Evolutionary conservation across 1,140 invertebrate genomes (phyloP).

Genomic region (Listronotus oregonensis): DNA sequence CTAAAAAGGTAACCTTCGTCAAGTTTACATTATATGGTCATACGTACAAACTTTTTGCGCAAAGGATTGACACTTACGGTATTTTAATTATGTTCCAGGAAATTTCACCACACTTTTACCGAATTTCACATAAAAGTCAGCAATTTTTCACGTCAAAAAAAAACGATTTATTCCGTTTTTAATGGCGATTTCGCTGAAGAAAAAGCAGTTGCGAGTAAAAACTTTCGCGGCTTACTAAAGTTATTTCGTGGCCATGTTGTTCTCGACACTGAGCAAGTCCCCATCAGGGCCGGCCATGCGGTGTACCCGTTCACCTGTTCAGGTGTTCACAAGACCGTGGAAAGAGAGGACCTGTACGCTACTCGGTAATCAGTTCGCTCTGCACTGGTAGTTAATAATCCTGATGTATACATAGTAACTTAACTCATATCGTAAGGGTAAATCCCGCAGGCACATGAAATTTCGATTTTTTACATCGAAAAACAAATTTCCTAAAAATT

Average conservation of each 20-base stretch:
- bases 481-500: too few relatives aligned
- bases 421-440: background rate
- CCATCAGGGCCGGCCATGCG: constrained; percentile 35
- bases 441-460: too few relatives aligned
- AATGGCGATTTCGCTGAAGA: constrained; percentile 20
- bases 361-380: background rate
- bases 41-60: constrained; percentile 6
- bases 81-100: background rate
- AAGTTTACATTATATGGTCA: constrained; percentile 21
- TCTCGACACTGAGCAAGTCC: constrained; percentile 40
- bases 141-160: constrained; percentile 8
- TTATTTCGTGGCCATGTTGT: constrained; percentile 44
- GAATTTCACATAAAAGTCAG: background rate
- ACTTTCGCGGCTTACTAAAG: constrained; percentile 28
- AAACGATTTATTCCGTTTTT: background rate
- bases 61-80: constrained; percentile 17
- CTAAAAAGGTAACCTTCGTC: constrained; percentile 18
- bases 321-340: constrained; percentile 29
- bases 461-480: too few relatives aligned
- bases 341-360: constrained; percentile 15
- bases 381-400: background rate
- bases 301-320: constrained; percentile 44
- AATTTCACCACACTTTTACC: constrained; percentile 4
- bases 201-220: constrained; percentile 31
- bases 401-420: background rate